Evolutionary conservation across 2,113 vertebrate species (phyloP), one percentile per base, ranked within the genome.

Genomic region (Mormyrus lacerda): DNA sequence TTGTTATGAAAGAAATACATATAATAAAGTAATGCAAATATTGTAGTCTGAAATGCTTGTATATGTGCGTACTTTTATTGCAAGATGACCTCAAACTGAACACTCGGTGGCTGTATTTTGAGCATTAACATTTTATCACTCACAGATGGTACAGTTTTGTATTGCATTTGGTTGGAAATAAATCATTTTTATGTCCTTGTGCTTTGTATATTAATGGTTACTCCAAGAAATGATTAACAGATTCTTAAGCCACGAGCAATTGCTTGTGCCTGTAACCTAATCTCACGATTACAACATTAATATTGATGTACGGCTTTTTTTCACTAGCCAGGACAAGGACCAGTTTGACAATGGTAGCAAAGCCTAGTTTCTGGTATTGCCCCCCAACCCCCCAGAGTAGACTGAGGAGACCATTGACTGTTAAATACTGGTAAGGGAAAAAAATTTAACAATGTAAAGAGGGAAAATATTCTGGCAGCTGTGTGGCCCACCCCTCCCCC

Each of bases 71-170:
- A 79, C 73, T 19, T 79, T 42, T 79, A 79, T 79, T 42, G 31
- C 2, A 79, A 39, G 7, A 79, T 39, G 42, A 79, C 35, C 31
- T 79, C 15, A 39, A 79, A 42, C 31, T 79, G 73, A 69, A 31
- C 61, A 69, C n/a, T 31, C 27, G 9, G n/a, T 79, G 31, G 35
- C 73, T 79, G 35, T 79, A 79, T 79, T 79, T 79, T 79, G 73
- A 39, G 19, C 31, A 79, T 79, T 79, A 79, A 79, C 17, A 79
- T 79, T 79, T 79, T 79, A 79, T 79, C 73, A 79, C 73, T 79
- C 73, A 79, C 73, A 42, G 73, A 79, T 79, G 73, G 73, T 42
- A 79, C 73, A 79, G 73, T 79, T 79, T 79, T 79, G 35, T 39
- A 15, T 17, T 42, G 35, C 15, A 42, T 79, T 35, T 35, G 73